Base-by-base conservation (phyloP, 2,888 invertebrate genomes). In the Sesamia inferens region DNA sequence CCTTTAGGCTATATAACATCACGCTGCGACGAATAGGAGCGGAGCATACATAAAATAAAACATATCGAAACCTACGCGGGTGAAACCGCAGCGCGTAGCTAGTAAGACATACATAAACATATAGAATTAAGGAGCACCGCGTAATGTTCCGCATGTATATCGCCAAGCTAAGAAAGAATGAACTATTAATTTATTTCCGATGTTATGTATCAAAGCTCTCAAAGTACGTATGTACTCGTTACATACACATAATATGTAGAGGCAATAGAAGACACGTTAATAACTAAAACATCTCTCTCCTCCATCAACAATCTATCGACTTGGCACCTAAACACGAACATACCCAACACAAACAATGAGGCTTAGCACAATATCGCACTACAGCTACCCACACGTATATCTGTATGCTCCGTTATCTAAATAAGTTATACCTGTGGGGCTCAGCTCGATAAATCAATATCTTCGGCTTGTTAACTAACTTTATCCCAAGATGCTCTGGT, bases 391-490 rank as follows among this genome's bases (percentile, higher is more conserved):
- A 13, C 39, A 63, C 0, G 0, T 22, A 58, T 31, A 31, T 4
- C n/a, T 71, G 69, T 16, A 72, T 70, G 71, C 62, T 71, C 59
- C 71, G 82, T 74, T 84, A 76, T 88, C 82, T 86, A 85, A 87
- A 82, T 86, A 86, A 82, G 76, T 86, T 85, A 88, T 93, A 94
- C 94, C 94, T 93, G 93, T 82, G 89, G 92, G 90, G 91, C 84
- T 88, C 88, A 89, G 88, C 83, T 83, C 90, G 81, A 92, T 94
- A 92, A 93, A 94, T 94, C 95, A 94, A 95, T 94, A 95, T 93
- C 92, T 90, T 90, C 84, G 89, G 91, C 92, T 92, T 91, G 92
- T 91, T 94, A 92, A 93, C 90, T 90, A 93, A 94, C 90, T 94
- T 94, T 92, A 94, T 93, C 92, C 92, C 88, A 89, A 93, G 93